Evolutionary conservation across 2,888 invertebrate species (phyloP).

Genomic region (Dascillus cervinus): DNA sequence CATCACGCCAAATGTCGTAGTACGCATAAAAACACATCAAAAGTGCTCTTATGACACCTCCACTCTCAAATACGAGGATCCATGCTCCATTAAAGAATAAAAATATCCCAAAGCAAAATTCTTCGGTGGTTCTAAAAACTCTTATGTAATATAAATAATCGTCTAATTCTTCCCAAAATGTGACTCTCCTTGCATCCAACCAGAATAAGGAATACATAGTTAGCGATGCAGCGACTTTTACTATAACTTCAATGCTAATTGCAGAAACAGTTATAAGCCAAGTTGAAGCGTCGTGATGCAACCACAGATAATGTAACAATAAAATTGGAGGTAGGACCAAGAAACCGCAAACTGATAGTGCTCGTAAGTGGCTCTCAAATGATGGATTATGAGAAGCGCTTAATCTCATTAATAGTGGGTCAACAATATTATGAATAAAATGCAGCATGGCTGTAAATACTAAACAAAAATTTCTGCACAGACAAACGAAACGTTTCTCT

Average conservation of each 20-base stretch:
- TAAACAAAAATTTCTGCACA: constrained; percentile 86
- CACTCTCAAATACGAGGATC: constrained; percentile 90
- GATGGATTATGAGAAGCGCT: constrained; percentile 81
- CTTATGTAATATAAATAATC: constrained; percentile 93
- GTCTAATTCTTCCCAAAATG: constrained; percentile 89
- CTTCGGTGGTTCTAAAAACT: constrained; percentile 87
- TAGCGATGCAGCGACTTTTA: constrained; percentile 78
- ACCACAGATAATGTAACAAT: constrained; percentile 73
- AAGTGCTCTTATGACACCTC: constrained; percentile 84
- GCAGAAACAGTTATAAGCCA: constrained; percentile 91
- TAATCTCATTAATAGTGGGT: constrained; percentile 85
- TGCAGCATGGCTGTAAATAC: constrained; percentile 85
- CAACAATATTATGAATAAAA: constrained; percentile 86
- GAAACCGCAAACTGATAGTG: constrained; percentile 74
- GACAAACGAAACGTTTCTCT: constrained; percentile 75
- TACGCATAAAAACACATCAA: constrained; percentile 98
- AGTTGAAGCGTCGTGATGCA: constrained; percentile 75
- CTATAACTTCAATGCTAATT: constrained; percentile 87
- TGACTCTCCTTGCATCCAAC: constrained; percentile 76
- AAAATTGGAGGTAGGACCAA: constrained; percentile 72
- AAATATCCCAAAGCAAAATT: constrained; percentile 91
- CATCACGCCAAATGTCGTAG: constrained; percentile 94
- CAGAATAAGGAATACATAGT: constrained; percentile 84
- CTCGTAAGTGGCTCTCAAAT: constrained; percentile 70
- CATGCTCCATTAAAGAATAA: constrained; percentile 89